These are phyloP conservation scores for Cactoblastis cactorum DNA, from an alignment of 2,888 invertebrate species.

Conservation along the genomic window DNA sequence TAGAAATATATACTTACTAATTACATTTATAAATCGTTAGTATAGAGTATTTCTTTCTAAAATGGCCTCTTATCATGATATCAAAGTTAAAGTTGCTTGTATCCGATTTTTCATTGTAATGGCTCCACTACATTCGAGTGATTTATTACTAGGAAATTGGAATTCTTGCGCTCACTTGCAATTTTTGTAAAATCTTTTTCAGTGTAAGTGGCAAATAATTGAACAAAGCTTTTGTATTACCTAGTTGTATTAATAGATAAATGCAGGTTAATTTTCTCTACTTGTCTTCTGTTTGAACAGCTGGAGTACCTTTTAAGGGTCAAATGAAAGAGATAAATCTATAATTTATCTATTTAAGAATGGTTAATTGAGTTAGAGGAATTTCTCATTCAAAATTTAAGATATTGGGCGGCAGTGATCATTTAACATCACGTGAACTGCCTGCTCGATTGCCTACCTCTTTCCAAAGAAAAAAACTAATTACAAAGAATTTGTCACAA, in stretches of 20 bases:
- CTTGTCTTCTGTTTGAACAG: background rate
- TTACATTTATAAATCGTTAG: background rate
- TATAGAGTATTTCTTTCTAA: background rate
- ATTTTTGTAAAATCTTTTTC: conserved; percentile 4
- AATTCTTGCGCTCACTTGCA: conserved; percentile 9
- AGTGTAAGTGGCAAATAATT: conserved; percentile 5
- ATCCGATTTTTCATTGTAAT: conserved; percentile 44
- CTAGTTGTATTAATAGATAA: background rate
- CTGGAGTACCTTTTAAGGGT: background rate
- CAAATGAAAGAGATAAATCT: too few relatives aligned
- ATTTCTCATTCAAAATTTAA: too few relatives aligned
- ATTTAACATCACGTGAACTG: too few relatives aligned
- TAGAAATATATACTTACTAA: too few relatives aligned
- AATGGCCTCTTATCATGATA: conserved; percentile 5
- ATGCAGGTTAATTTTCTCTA: background rate
- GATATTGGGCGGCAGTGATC: too few relatives aligned
- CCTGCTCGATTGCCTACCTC: too few relatives aligned
- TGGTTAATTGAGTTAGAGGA: too few relatives aligned
- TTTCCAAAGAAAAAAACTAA: too few relatives aligned
- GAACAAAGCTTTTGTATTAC: conserved; percentile 8
- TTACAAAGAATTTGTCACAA: too few relatives aligned
- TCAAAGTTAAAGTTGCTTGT: conserved; percentile 9
- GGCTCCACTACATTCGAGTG: conserved; percentile 26
- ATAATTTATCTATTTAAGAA: too few relatives aligned
- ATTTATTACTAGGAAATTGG: conserved; percentile 14